A percentile compares a stretch with the other conserved stretches of the same genome.
Evolutionary conservation across 2,888 invertebrate genomes (phyloP).

Genomic region (Chironomus riparius): DNA sequence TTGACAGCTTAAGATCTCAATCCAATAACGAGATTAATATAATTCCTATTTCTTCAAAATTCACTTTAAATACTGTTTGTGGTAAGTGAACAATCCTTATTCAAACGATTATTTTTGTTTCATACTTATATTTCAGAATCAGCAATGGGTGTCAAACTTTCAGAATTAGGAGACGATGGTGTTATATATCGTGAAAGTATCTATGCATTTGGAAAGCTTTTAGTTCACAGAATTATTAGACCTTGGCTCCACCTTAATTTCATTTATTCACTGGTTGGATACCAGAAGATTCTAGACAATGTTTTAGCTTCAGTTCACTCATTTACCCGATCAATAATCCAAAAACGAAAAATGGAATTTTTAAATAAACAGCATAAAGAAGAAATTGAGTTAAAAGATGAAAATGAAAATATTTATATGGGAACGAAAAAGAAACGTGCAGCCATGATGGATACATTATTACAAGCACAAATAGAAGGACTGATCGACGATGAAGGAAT

Average conservation of each 20-base stretch:
- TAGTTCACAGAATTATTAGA: not conserved
- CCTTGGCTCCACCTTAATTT: not conserved
- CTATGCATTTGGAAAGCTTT: not conserved
- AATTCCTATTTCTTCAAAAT: constrained; percentile 47
- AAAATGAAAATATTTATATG: constrained; percentile 14
- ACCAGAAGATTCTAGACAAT: constrained; percentile 44
- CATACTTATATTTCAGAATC: constrained; percentile 49
- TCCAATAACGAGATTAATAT: constrained; percentile 39
- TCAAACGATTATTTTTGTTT: too few relatives aligned
- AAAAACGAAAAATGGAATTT: not conserved
- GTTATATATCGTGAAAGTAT: constrained; percentile 28
- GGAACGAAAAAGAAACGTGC: constrained; percentile 42
- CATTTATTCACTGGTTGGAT: constrained; percentile 33
- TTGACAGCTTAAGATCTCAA: constrained; percentile 32
- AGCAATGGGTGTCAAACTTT: constrained; percentile 59
- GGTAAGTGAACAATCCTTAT: constrained; percentile 35
- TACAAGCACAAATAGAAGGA: constrained; percentile 31
- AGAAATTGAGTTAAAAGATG: not conserved
- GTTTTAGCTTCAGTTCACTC: not conserved
- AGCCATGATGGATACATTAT: constrained; percentile 34
- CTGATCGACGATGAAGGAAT: constrained; percentile 35
- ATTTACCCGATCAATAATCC: constrained; percentile 35
- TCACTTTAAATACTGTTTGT: constrained; percentile 57
- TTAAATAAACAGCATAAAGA: not conserved
- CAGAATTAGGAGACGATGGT: constrained; percentile 42